Conservation (phyloP, 2,888 invertebrate species). For the Limnephilus marmoratus region DNA sequence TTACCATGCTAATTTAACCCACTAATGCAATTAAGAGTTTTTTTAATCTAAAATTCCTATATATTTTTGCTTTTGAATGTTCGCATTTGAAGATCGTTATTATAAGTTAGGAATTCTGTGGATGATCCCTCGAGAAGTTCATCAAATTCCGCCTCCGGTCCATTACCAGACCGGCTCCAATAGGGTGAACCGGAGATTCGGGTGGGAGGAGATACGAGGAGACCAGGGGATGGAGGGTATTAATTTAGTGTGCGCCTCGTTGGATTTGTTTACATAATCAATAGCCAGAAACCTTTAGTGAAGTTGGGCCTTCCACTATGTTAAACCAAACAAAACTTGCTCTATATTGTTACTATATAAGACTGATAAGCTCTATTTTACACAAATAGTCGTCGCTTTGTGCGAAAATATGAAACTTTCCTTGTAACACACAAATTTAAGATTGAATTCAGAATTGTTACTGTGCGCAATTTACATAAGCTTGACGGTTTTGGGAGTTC, state of each 20-base stretch:
- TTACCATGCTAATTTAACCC: too few species aligned
- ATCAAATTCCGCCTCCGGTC: conserved; percentile 27
- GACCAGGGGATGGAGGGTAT: neutral
- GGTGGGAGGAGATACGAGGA: neutral
- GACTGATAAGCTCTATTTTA: neutral
- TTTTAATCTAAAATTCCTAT: too few species aligned
- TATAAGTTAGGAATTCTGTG: neutral
- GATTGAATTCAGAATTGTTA: too few species aligned
- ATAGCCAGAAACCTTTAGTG: conserved; percentile 1
- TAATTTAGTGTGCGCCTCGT: conserved; percentile 13
- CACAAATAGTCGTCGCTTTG: too few species aligned
- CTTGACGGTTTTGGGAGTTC: too few species aligned
- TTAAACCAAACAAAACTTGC: conserved; percentile 25
- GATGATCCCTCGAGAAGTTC: neutral
- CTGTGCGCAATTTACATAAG: too few species aligned
- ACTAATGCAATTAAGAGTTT: too few species aligned
- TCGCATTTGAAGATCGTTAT: neutral
- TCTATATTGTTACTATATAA: neutral
- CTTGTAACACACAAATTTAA: too few species aligned
- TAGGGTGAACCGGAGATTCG: neutral
- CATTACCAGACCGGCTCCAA: conserved; percentile 24
- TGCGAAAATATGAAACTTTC: too few species aligned
- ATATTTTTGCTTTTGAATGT: too few species aligned
- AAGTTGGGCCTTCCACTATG: neutral
- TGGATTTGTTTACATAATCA: conserved; percentile 33